These are phyloP conservation scores for Calephelis virginiensis DNA, from an alignment of 1,140 invertebrate species.

Conservation along the genomic window DNA sequence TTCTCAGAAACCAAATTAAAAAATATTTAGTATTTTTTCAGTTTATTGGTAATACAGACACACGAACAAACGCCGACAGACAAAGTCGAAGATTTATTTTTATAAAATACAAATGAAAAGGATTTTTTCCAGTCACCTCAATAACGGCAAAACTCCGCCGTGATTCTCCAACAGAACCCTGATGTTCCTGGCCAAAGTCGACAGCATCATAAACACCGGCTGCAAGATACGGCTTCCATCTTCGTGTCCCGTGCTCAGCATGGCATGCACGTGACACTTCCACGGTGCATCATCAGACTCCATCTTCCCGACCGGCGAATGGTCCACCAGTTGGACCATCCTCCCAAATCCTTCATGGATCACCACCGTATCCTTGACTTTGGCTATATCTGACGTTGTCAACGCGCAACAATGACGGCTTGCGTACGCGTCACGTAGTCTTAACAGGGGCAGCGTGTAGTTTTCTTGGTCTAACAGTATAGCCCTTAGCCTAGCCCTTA, in stretches of 20 bases:
- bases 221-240: conserved; percentile 84
- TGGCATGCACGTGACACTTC: conserved; percentile 81
- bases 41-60: too few species aligned
- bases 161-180: conserved; percentile 81
- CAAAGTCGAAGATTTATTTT: too few species aligned
- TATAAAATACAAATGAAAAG: neutral
- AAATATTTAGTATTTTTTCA: too few species aligned
- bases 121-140: conserved; percentile 44
- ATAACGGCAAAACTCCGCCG: conserved; percentile 59
- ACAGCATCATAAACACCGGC: conserved; percentile 85
- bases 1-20: too few species aligned
- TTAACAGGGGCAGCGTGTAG: conserved; percentile 86
- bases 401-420: conserved; percentile 87
- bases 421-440: conserved; percentile 90
- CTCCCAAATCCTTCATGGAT: conserved; percentile 79
- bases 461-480: conserved; percentile 83
- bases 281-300: conserved; percentile 67
- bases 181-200: conserved; percentile 81
- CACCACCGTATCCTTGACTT: conserved; percentile 83
- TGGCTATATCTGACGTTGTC: conserved; percentile 88
- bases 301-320: conserved; percentile 47
- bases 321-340: conserved; percentile 81
- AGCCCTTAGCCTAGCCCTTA: conserved; percentile 65
- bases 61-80: too few species aligned
- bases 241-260: conserved; percentile 71